These are phyloP conservation scores for Periophthalmus modestus DNA, from an alignment of 2,113 vertebrate species.

Conservation along the genomic window DNA sequence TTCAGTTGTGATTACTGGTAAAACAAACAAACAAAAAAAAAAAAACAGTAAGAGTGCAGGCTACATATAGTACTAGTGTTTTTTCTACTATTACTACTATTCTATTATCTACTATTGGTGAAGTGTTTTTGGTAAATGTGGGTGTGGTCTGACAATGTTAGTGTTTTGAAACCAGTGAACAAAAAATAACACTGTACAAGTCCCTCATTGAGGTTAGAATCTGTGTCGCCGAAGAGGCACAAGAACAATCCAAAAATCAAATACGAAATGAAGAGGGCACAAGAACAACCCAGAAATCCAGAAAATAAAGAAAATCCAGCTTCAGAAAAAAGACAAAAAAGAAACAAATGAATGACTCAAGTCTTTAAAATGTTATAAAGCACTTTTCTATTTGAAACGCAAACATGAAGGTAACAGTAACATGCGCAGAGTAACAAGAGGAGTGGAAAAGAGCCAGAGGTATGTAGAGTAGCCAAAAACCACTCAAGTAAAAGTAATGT, in stretches of 20 bases:
- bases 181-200: conserved; percentile 51
- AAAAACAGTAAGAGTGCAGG: too few relatives aligned
- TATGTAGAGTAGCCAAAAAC: too few relatives aligned
- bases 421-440: conserved; percentile 5
- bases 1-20: too few relatives aligned
- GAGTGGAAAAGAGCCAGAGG: background rate
- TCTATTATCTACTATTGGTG: too few relatives aligned
- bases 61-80: too few relatives aligned
- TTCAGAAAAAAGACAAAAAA: background rate
- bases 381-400: conserved; percentile 43
- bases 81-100: background rate
- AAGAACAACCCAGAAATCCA: conserved; percentile 12
- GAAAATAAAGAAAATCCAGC: background rate
- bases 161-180: conserved; percentile 11
- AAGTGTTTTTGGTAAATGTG: background rate
- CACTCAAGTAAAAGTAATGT: too few relatives aligned
- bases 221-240: conserved; percentile 54
- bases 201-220: conserved; percentile 72
- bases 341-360: background rate
- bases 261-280: conserved; percentile 37
- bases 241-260: conserved; percentile 17
- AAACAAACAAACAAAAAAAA: too few relatives aligned
- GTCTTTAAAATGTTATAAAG: conserved; percentile 41
- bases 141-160: conserved; percentile 17
- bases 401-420: background rate